These are phyloP conservation scores for Lasioglossum baleicum DNA, from an alignment of 1,140 invertebrate genomes.

Conservation along the genomic window DNA sequence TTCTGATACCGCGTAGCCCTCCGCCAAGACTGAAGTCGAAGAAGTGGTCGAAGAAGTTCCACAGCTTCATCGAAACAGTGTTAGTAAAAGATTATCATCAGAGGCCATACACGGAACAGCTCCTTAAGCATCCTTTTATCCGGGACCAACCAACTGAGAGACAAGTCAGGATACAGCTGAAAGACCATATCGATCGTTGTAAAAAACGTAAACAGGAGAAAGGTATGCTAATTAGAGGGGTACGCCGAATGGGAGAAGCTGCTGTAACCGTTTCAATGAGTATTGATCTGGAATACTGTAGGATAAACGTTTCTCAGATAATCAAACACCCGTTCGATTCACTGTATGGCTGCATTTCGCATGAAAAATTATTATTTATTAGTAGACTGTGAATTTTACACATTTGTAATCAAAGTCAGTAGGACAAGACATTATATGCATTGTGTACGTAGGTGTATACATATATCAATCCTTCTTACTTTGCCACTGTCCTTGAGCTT, in stretches of 20 bases:
- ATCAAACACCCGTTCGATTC: too few relatives aligned
- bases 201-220: conserved; percentile 96
- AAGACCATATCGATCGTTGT: conserved; percentile 99
- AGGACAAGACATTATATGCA: too few relatives aligned
- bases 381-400: too few relatives aligned
- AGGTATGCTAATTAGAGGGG: conserved; percentile 70
- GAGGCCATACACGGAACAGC: conserved; percentile 97
- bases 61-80: conserved; percentile 93
- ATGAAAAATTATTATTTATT: too few relatives aligned
- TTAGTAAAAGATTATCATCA: conserved; percentile 99
- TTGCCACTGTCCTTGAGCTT: too few relatives aligned
- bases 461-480: too few relatives aligned
- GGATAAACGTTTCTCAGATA: too few relatives aligned
- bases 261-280: background rate
- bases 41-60: conserved; percentile 99
- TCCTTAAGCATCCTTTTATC: conserved; percentile 98
- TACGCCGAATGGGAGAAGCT: background rate
- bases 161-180: conserved; percentile 98
- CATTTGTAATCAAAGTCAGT: too few relatives aligned
- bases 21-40: conserved; percentile 98
- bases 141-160: conserved; percentile 98
- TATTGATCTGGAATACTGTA: background rate
- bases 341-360: too few relatives aligned
- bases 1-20: conserved; percentile 98
- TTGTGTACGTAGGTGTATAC: too few relatives aligned